A percentile compares a stretch with the other conserved stretches of the same genome.
These are phyloP conservation scores for Folsomia manolachei DNA, from an alignment of 2,888 invertebrate species.

Conservation along the genomic window DNA sequence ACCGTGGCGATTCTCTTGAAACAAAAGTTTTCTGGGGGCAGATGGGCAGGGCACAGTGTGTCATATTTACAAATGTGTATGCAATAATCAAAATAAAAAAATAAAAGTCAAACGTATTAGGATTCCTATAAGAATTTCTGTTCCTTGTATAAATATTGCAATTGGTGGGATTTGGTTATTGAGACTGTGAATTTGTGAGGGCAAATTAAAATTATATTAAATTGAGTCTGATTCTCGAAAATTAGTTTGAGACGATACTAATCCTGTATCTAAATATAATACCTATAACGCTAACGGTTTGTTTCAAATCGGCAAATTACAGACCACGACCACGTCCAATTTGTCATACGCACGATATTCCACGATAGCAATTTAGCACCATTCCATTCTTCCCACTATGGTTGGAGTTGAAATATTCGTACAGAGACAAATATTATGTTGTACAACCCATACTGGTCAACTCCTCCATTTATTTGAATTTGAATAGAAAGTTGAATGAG, in stretches of 20 bases:
- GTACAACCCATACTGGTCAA: too few relatives aligned
- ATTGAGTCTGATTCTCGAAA: too few relatives aligned
- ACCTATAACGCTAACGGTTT: not conserved
- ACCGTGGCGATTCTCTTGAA: not conserved
- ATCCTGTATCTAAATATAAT: too few relatives aligned
- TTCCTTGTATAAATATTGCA: not conserved
- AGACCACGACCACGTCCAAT: not conserved
- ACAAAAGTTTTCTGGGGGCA: not conserved
- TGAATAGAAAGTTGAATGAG: conserved; percentile 1
- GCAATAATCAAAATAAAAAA: too few relatives aligned
- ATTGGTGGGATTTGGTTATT: not conserved
- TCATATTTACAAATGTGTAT: too few relatives aligned
- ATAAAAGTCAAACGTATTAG: too few relatives aligned
- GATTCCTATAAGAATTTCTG: not conserved
- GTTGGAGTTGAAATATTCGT: too few relatives aligned
- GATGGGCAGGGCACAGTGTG: too few relatives aligned
- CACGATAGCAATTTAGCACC: not conserved
- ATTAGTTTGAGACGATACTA: too few relatives aligned
- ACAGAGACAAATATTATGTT: too few relatives aligned
- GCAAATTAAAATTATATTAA: too few relatives aligned
- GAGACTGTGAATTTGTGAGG: too few relatives aligned
- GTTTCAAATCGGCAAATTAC: not conserved
- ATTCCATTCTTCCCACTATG: not conserved
- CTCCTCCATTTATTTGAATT: not conserved
- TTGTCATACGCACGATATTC: not conserved